phyloP scores from a whole-genome alignment of 53 echinoderm and acorn worm genomes.

The Hippasteria phrygiana region DNA sequence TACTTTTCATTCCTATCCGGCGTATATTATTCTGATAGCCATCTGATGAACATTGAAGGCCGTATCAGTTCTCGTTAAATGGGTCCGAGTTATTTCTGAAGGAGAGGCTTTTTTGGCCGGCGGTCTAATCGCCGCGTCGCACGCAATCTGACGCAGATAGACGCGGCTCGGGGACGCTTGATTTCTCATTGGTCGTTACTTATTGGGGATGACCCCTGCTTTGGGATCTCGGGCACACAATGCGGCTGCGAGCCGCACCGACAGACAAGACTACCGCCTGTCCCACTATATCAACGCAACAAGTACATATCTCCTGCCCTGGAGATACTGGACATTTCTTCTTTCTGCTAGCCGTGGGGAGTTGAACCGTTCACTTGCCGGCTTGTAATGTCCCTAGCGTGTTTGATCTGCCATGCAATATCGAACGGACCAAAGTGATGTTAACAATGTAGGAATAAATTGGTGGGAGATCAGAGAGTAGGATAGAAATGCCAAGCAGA shows the following conservation, averaged over 20 bases:
- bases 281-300: background rate
- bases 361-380: no score
- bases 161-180: background rate
- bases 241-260: background rate
- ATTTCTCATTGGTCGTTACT: background rate
- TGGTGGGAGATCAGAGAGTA: no score
- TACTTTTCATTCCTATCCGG: no score
- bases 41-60: background rate
- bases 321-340: background rate
- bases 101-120: background rate
- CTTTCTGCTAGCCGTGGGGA: no score
- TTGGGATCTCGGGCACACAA: background rate
- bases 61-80: background rate
- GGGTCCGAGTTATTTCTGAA: background rate
- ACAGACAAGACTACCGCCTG: background rate
- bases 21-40: background rate
- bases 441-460: no score
- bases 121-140: background rate
- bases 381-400: background rate
- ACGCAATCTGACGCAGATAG: background rate
- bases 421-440: no score
- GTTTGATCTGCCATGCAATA: background rate
- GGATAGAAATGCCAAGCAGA: no score
- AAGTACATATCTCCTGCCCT: background rate
- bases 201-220: background rate